Conservation (phyloP, 2,888 invertebrate species). For the Blastobasis adustella region DNA sequence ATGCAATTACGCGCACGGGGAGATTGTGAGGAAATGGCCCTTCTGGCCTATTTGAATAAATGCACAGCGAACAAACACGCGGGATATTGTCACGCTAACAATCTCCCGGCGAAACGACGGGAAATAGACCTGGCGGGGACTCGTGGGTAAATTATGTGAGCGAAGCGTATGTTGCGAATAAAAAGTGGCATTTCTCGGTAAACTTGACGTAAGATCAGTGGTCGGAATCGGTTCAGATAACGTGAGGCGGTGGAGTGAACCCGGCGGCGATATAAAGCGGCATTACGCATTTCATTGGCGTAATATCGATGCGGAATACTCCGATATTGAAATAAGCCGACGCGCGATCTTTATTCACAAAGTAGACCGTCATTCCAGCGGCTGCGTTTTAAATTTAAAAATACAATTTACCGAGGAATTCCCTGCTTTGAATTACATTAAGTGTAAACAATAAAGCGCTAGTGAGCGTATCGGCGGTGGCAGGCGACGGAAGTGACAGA, state of each 20-base stretch:
- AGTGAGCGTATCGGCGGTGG: constrained; percentile 66
- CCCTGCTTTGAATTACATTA: constrained; percentile 74
- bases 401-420: constrained; percentile 69
- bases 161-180: not conserved
- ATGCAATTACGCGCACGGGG: constrained; percentile 36
- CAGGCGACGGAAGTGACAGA: constrained; percentile 70
- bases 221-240: not conserved
- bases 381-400: constrained; percentile 59
- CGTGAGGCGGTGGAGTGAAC: too few relatives aligned
- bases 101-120: constrained; percentile 34
- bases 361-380: constrained; percentile 43
- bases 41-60: constrained; percentile 62
- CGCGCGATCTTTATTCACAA: constrained; percentile 55
- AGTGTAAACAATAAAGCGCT: constrained; percentile 72
- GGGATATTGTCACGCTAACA: constrained; percentile 60
- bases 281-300: constrained; percentile 56
- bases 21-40: constrained; percentile 67
- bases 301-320: constrained; percentile 50
- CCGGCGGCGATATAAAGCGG: constrained; percentile 31
- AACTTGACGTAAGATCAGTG: not conserved
- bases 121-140: constrained; percentile 22
- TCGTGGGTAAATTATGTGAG: not conserved
- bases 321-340: constrained; percentile 49
- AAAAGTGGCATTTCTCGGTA: not conserved
- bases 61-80: constrained; percentile 63